Base-by-base conservation (phyloP, 2,888 invertebrate genomes). In the Amphimallon solstitiale region DNA sequence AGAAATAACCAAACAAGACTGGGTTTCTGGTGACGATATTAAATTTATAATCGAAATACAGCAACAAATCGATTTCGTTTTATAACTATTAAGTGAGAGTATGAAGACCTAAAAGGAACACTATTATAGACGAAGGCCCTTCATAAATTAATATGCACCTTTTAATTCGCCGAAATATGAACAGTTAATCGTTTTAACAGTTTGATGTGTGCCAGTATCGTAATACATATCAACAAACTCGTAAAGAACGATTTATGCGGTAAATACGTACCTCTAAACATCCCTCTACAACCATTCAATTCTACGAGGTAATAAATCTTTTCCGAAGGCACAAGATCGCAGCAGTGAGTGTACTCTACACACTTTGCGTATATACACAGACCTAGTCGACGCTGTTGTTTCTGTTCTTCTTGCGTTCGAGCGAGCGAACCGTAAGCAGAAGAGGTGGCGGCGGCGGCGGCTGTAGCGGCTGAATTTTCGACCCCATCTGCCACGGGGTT, bases 201-300 rank as follows among this genome's bases (percentile, higher is more conserved):
- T 56, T 56, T 56, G 37, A 21, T 15, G 23, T 46, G 52, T 54
- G 35, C 56, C 46, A 14, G 59, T 63, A 62, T 56, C 62, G 63
- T 67, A 68, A 70, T 66, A 66, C 68, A 70, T 64, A 70, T 70
- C 70, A 70, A 70, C 70, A 70, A 72, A 72, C 71, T 75, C 77
- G 79, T 79, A 79, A 79, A 78, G 77, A 75, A 77, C 73, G 77
- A 80, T 79, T 79, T 80, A 79, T 80, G 78, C 76, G 78, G 77
- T 78, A 74, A 75, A 77, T 75, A 76, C 76, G 77, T 77, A 80
- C 78, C 78, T 78, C 78, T 76, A 76, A 77, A 77, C 79, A 79
- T 78, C 76, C 78, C 77, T 78, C 74, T 77, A 78, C 77, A 79
- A 75, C 77, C 79, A 76, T 79, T 79, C 77, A 76, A 73, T 73